Base-by-base conservation (phyloP, 2,797 vertebrate species). In the Pogonophryne albipinna region DNA sequence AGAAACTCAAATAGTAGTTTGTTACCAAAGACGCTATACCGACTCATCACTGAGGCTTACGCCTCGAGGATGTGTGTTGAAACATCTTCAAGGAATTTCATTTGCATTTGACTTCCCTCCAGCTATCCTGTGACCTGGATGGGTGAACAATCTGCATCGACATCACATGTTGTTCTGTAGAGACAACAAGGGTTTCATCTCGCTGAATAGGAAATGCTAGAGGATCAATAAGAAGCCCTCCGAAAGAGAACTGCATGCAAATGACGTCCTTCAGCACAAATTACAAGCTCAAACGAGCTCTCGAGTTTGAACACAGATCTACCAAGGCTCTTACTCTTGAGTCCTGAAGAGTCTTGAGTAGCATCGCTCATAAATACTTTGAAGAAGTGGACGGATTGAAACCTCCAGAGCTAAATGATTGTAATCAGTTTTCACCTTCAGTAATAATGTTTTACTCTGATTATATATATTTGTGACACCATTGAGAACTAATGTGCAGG, bases 41-140 rank as follows among this genome's bases (percentile, higher is more conserved):
- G 13, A 3, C 3, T 61, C 41, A 51, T 23, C 16, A 16, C 3
- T 0, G 13, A 44, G 0, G 1, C 10, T n/a, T 14, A 8, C 1
- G 8, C 34, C 11, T 71, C 11, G 4, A 10, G 20, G 20, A 51
- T 57, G 3, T 61, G 62, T n/a, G 51, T 20, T 51, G 23, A 57
- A 52, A 38, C 34, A 38, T 10, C 7, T 49, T n/a, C 27, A 27
- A 27, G 27, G 27, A 27, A 27, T 27, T 27, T 27, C 34, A 34
- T 65, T 65, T 69, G 47, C 59, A 60, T 68, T 31, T 47, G 19
- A 31, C 61, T 74, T 50, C 46, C 38, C 61, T 47, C n/a, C 2
- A 42, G 44, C 61, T 14, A 1, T 51, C 19, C 10, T 17, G 2
- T 70, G 61, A 53, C 56, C 71, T 44, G 61, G 13, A 66, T 61